Evolutionary conservation across 1,140 invertebrate genomes (phyloP), one percentile per base, ranked within the genome.

Genomic region (Drosophila nasuta): DNA sequence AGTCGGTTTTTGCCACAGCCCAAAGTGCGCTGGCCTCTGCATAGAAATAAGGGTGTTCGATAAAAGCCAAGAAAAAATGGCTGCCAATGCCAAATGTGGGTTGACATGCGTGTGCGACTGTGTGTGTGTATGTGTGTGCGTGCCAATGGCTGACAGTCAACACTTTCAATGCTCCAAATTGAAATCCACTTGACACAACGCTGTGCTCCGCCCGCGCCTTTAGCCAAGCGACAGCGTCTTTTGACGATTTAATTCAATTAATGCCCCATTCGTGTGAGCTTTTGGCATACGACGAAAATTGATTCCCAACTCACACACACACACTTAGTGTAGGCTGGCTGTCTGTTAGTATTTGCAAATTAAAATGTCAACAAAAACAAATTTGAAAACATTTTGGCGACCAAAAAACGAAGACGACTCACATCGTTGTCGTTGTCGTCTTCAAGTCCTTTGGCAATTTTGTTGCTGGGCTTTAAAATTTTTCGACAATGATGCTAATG

Each of bases 401-500:
- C 69, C 56, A 54, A 54, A 54, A 54, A 54, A 54, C 28, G 51
- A 33, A 35, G 13, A 35, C 72, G 62, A 67, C 48, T 48, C 68
- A 48, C 30, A 59, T 35, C 35, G 7, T 25, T 25, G 38, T 35
- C 35, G 7, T 25, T 25, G 38, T 71, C 59, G 38, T 71, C 54
- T 64, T 80, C 62, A 46, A 28, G 68, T 76, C 74, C 60, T 77
- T 68, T 80, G 66, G 58, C 65, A 69, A 75, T 62, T 67, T 71
- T 72, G 49, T 49, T 25, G 63, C 52, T 64, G 66, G 67, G 72
- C 67, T 79, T 87, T 77, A 82, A 81, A 91, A 81, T 83, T 74
- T 25, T 87, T 91, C 75, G 76, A 91, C 88, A 91, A 88, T 85
- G 88, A 91, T 91, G 88, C 88, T 91, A 91, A 91, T 91, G 88